Conservation (phyloP, 2,113 vertebrate genomes). For the Girardinichthys multiradiatus region DNA sequence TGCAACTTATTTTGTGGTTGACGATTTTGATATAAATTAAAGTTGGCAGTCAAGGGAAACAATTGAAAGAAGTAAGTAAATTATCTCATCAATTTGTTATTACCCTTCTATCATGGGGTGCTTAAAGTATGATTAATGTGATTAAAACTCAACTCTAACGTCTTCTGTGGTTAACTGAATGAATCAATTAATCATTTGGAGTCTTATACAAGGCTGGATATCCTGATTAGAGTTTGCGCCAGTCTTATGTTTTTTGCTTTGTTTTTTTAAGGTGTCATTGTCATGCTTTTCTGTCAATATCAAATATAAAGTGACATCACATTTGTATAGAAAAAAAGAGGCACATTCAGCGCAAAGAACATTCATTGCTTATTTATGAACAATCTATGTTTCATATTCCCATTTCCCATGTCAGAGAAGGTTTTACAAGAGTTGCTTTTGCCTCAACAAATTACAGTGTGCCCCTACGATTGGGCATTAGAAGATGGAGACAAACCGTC, state of each 20-base stretch:
- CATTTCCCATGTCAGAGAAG: slow-evolving; percentile 61
- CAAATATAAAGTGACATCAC: slow-evolving; percentile 33
- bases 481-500: slow-evolving; percentile 34
- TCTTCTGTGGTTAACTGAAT: slow-evolving; percentile 48
- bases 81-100: slow-evolving; percentile 32
- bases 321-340: slow-evolving; percentile 42
- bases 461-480: slow-evolving; percentile 51
- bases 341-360: slow-evolving; percentile 32
- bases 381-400: slow-evolving; percentile 65
- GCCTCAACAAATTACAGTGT: slow-evolving; percentile 67
- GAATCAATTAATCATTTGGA: slow-evolving; percentile 34
- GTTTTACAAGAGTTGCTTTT: slow-evolving; percentile 63
- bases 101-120: not conserved
- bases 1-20: too few relatives aligned
- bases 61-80: slow-evolving; percentile 20
- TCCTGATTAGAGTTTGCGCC: slow-evolving; percentile 5
- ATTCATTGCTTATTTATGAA: slow-evolving; percentile 72
- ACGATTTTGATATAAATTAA: slow-evolving; percentile 22
- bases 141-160: slow-evolving; percentile 35
- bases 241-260: not conserved
- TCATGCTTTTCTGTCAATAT: slow-evolving; percentile 18
- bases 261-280: slow-evolving; percentile 2
- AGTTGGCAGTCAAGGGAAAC: slow-evolving; percentile 24
- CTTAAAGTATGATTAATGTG: slow-evolving; percentile 35
- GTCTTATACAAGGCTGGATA: not conserved